Base-by-base conservation (phyloP, 2,797 vertebrate species). In the Syncerus caffer region DNA sequence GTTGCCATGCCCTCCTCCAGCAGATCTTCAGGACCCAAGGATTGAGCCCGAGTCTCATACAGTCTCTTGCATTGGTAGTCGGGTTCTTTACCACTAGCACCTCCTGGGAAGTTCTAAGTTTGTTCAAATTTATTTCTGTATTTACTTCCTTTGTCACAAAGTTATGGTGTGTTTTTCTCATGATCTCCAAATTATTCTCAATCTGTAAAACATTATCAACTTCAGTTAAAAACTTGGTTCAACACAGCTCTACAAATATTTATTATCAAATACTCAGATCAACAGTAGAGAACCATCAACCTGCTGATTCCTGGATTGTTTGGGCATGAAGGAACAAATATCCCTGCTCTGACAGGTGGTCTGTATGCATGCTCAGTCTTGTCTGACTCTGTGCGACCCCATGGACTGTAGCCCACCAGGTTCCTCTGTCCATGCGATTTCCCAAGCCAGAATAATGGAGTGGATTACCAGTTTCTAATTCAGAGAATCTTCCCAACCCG, bases 41-140 rank as follows among this genome's bases (percentile, higher is more conserved):
- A 25, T 0, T 14, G 38, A 25, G 38, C 23, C 38, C 3, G 3
- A 38, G 67, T 71, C 19, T 23, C 64, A 23, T 38, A 12, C 0
- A n/a, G 3, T 25, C 71, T 74, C 34, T 21, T 25, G 11, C 19
- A 25, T 0, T 74, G 71, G 38, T 34, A 42, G 67, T 23, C 0
- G 6, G 71, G 12, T 25, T 74, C 71, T 42, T 74, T 25, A 25
- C 71, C 71, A 38, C 38, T 7, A 3, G 21, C 12, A 25, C 38
- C 21, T 42, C 21, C 34, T 74, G 38, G 38, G 11, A 74, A 42
- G 71, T 23, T 19, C 51, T 47, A 83, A n/a, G 6, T 84, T 47
- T 67, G 14, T 57, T 85, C 55, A 74, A 58, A 31, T 85, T 47
- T 76, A 47, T 60, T 13, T 27, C 16, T 93, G 7, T 38, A 42